phyloP scores from a whole-genome alignment of 2,113 vertebrate species.

The Microcebus murinus region DNA sequence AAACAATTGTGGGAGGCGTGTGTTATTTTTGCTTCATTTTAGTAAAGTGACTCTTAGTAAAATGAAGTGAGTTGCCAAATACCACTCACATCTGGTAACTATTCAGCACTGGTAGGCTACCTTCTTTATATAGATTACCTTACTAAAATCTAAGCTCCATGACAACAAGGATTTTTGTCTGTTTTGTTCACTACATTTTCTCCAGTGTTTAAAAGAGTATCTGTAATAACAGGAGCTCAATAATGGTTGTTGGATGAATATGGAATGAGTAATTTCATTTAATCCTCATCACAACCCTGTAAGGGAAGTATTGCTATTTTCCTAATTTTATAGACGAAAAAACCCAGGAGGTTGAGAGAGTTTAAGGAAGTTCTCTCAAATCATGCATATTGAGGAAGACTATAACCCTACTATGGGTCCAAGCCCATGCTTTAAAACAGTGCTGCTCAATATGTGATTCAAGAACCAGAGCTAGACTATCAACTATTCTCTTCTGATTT shows the following conservation, averaged over 20 bases:
- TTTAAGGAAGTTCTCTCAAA: neutral
- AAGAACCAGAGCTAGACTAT: neutral
- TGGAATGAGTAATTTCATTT: neutral
- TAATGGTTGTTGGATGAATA: neutral
- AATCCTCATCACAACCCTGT: neutral
- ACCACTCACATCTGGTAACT: neutral
- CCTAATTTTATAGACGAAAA: neutral
- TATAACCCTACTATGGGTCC: neutral
- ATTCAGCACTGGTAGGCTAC: neutral
- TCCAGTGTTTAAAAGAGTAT: neutral
- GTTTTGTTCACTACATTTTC: conserved; percentile 42
- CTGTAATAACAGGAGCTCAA: neutral
- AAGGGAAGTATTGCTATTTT: neutral
- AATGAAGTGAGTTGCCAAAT: neutral
- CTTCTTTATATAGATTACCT: neutral
- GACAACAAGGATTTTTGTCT: conserved; percentile 39
- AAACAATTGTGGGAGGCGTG: neutral
- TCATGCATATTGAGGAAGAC: no score
- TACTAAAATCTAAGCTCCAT: conserved; percentile 31
- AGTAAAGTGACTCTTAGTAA: neutral
- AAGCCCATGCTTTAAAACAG: neutral
- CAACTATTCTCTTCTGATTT: neutral
- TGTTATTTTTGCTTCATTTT: conserved; percentile 2
- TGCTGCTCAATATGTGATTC: neutral
- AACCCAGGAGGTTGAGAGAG: neutral